Percentiles rank a stretch among this genome's conserved stretches.
Conservation (phyloP, 2,888 invertebrate genomes). For the Rhagonycha fulva region DNA sequence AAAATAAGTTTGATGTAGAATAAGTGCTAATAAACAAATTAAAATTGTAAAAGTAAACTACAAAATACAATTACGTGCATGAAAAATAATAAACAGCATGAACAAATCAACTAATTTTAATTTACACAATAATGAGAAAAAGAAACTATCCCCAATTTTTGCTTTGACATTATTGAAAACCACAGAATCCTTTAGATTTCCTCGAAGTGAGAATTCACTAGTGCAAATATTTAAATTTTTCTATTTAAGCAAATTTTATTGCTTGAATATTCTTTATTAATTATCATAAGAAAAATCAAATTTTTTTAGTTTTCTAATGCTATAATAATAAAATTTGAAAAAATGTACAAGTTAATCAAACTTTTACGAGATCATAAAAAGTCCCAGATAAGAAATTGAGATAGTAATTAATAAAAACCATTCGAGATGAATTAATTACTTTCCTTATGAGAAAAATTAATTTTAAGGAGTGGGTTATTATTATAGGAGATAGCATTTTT, state of each 20-base stretch:
- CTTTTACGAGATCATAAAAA: neutral
- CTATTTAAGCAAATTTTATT: too few relatives aligned
- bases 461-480: neutral
- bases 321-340: neutral
- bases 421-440: neutral
- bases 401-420: neutral
- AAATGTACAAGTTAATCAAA: neutral
- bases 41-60: neutral
- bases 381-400: neutral
- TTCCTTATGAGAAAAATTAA: neutral
- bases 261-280: too few relatives aligned
- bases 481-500: neutral
- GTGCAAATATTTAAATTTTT: too few relatives aligned
- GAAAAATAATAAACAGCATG: neutral
- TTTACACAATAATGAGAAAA: neutral
- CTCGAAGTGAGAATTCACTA: too few relatives aligned
- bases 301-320: too few relatives aligned
- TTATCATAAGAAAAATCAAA: too few relatives aligned
- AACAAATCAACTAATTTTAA: neutral
- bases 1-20: neutral
- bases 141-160: too few relatives aligned
- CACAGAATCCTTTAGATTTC: too few relatives aligned
- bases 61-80: neutral
- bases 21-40: neutral
- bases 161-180: too few relatives aligned